Base-by-base conservation (phyloP, 2,888 invertebrate genomes). In the Baccha elongata region DNA sequence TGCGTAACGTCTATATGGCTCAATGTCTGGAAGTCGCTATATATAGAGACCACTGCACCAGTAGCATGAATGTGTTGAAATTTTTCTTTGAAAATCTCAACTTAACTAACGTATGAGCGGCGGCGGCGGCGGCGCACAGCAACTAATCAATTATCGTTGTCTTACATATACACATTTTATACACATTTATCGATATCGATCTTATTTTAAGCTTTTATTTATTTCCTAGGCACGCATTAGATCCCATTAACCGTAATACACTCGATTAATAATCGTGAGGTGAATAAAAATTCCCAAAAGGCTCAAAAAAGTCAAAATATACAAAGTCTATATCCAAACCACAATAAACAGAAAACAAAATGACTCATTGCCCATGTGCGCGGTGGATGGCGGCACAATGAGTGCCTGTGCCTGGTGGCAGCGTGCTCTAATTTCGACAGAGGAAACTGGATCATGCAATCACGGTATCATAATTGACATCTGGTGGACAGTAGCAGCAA, bases 191-290 rank as follows among this genome's bases (percentile, higher is more conserved):
- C 32, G 83, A 83, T 83, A 73, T 73, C 29, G 78, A 83, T 83
- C 83, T 83, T 58, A 29, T 50, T 67, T 64, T 64, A 78, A 73
- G 44, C 26, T 60, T 58, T 73, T 78, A 83, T 83, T 83, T 78
- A 83, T 83, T 68, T 78, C 78, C 78, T 64, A 68, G 83, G 21
- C 78, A 83, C 83, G 83, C 83, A 83, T 83, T 83, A 83, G 83
- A 78, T 83, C 83, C 83, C 68, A 83, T 78, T 83, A 83, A 78
- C 67, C 64, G 73, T 83, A 83, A 83, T 83, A 58, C 64, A 46
- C 68, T 72, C 83, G 72, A 83, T 83, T 78, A 78, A 83, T 73
- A 78, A 72, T 78, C 75, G 50, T 74, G 78, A 78, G 64, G 44
- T 78, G 83, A 78, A 83, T 78, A 53, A 67, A 48, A 81, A 72